Percentiles rank a stretch among this genome's conserved stretches.
Conservation (phyloP, 2,888 invertebrate genomes). For the Capitulum mitella region DNA sequence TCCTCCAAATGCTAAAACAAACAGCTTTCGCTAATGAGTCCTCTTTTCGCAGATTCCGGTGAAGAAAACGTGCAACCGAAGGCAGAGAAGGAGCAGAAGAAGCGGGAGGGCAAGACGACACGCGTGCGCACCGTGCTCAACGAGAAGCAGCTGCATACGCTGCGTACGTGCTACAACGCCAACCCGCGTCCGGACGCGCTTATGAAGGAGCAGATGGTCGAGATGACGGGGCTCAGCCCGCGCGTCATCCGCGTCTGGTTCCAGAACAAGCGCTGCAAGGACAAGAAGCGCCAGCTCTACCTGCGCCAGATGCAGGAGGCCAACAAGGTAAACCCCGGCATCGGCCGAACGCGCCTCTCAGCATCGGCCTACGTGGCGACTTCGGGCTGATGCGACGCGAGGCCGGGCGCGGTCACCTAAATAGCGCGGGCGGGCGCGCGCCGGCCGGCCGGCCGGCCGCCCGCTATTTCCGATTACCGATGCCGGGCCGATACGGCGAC, state of each 20-base stretch:
- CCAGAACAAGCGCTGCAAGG: conserved; percentile 96
- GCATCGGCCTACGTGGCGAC: not conserved
- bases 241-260: conserved; percentile 99
- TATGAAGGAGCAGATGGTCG: conserved; percentile 98
- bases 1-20: too few relatives aligned
- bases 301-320: conserved; percentile 34
- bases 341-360: not conserved
- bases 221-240: conserved; percentile 96
- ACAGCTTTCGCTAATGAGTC: too few relatives aligned
- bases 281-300: conserved; percentile 61
- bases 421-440: not conserved
- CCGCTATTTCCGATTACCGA: not conserved
- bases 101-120: conserved; percentile 85
- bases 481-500: not conserved
- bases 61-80: conserved; percentile 56
- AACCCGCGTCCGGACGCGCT: conserved; percentile 97
- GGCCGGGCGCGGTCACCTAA: not conserved
- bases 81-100: conserved; percentile 44
- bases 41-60: conserved; percentile 55
- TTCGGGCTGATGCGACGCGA: not conserved
- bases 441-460: not conserved
- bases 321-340: conserved; percentile 30
- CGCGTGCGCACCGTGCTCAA: conserved; percentile 96
- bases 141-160: conserved; percentile 94
- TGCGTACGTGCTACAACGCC: conserved; percentile 60